These are phyloP conservation scores for Brachystomella parvula DNA, from an alignment of 1,140 invertebrate species.

Conservation along the genomic window DNA sequence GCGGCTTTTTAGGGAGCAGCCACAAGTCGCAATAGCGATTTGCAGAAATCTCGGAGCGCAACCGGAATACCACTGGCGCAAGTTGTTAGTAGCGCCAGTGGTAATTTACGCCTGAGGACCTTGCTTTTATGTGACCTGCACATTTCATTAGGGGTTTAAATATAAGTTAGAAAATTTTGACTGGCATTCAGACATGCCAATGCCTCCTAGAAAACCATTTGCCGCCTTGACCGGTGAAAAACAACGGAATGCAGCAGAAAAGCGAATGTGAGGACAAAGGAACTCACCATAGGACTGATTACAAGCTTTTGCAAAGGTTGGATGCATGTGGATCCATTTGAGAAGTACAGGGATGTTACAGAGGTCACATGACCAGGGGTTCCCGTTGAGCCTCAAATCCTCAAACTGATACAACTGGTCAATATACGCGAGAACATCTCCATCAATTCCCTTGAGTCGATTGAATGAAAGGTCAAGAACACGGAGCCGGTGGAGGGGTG, in stretches of 20 bases:
- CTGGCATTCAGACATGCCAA: no score
- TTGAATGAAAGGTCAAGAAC: slow-evolving; percentile 31
- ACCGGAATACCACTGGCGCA: no score
- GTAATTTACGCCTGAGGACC: no score
- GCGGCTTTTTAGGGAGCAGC: no score
- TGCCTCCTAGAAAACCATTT: no score
- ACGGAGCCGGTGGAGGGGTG: slow-evolving; percentile 20
- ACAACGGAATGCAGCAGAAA: not conserved
- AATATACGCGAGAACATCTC: slow-evolving; percentile 22
- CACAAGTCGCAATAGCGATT: no score
- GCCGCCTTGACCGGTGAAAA: no score
- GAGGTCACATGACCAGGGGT: slow-evolving; percentile 31
- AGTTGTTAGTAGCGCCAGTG: no score
- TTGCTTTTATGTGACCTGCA: no score
- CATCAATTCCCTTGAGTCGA: slow-evolving; percentile 29
- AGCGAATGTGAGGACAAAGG: slow-evolving; percentile 7
- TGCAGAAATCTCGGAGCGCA: no score
- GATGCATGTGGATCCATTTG: slow-evolving; percentile 27
- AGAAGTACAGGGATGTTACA: slow-evolving; percentile 32
- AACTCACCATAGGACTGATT: slow-evolving; percentile 21
- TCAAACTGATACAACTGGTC: slow-evolving; percentile 21
- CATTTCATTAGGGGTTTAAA: no score
- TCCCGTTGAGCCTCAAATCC: slow-evolving; percentile 28
- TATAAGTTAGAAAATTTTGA: no score
- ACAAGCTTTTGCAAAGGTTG: slow-evolving; percentile 25